Percentiles rank a stretch among this genome's conserved stretches.
phyloP scores from a whole-genome alignment of 1,140 invertebrate species.

The Tribolium madens region DNA sequence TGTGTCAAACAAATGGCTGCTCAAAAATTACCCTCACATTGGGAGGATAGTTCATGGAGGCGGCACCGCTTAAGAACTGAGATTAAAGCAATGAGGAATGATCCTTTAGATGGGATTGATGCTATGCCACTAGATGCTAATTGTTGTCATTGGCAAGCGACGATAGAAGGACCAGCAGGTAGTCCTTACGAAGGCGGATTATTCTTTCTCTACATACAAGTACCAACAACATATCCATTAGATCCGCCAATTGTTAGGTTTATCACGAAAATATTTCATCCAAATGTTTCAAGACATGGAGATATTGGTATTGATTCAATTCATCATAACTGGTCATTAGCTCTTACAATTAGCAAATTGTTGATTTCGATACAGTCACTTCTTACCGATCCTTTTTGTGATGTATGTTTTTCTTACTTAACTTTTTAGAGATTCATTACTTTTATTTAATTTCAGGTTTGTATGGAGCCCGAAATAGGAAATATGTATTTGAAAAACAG shows the following conservation, averaged over 20 bases:
- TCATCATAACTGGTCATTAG: conserved; percentile 95
- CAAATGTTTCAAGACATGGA: conserved; percentile 95
- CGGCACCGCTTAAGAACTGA: conserved; percentile 80
- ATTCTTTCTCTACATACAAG: conserved; percentile 93
- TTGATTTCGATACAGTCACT: conserved; percentile 92
- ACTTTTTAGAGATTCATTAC: conserved; percentile 34
- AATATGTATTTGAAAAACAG: conserved; percentile 83
- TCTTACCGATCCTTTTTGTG: conserved; percentile 91
- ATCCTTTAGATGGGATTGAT: conserved; percentile 91
- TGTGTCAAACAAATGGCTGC: conserved; percentile 85
- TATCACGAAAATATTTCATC: conserved; percentile 92
- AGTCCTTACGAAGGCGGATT: conserved; percentile 95
- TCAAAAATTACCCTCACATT: conserved; percentile 70
- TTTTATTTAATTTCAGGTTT: neutral
- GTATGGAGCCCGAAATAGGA: conserved; percentile 90
- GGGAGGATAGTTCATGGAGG: conserved; percentile 81
- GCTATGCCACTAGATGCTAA: conserved; percentile 86
- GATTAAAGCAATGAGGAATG: conserved; percentile 79
- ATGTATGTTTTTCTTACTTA: conserved; percentile 68
- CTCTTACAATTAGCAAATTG: conserved; percentile 91
- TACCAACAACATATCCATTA: conserved; percentile 91
- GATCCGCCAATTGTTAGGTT: conserved; percentile 90
- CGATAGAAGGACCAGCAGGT: conserved; percentile 87
- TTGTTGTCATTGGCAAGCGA: conserved; percentile 92
- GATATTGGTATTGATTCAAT: conserved; percentile 96